Percentiles rank a stretch among this genome's conserved stretches.
phyloP scores from a whole-genome alignment of 2,888 invertebrate species.

The Pollenia angustigena region DNA sequence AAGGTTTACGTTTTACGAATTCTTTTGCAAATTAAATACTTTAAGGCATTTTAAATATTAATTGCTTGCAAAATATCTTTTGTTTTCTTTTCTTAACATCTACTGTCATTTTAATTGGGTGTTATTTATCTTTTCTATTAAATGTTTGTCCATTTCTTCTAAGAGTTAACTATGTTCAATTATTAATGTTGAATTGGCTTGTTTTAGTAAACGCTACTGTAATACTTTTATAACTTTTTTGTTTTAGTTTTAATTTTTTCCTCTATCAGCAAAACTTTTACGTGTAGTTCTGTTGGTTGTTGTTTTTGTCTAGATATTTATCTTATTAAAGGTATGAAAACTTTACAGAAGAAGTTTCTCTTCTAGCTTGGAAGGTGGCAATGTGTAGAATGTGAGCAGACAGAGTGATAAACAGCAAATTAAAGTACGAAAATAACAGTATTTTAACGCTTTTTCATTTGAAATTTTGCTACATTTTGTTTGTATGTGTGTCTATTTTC shows the following conservation, averaged over 20 bases:
- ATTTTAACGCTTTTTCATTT: not conserved
- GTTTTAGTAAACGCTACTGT: slow-evolving; percentile 23
- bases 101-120: not conserved
- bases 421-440: not conserved
- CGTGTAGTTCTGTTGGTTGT: slow-evolving; percentile 19
- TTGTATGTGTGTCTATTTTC: too few species aligned
- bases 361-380: not conserved
- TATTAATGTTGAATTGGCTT: slow-evolving; percentile 59
- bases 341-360: slow-evolving; percentile 40
- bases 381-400: not conserved
- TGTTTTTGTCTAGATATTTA: slow-evolving; percentile 56
- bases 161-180: slow-evolving; percentile 27
- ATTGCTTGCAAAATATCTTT: not conserved
- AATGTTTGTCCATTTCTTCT: not conserved
- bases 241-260: slow-evolving; percentile 1
- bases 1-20: not conserved
- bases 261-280: slow-evolving; percentile 21
- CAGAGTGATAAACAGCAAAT: not conserved
- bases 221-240: slow-evolving; percentile 19
- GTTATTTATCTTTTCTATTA: not conserved
- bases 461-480: too few species aligned
- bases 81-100: not conserved
- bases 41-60: not conserved
- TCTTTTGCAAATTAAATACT: not conserved
- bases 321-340: slow-evolving; percentile 66